Base-by-base conservation (phyloP, 1,140 invertebrate genomes). In the Calephelis virginiensis region DNA sequence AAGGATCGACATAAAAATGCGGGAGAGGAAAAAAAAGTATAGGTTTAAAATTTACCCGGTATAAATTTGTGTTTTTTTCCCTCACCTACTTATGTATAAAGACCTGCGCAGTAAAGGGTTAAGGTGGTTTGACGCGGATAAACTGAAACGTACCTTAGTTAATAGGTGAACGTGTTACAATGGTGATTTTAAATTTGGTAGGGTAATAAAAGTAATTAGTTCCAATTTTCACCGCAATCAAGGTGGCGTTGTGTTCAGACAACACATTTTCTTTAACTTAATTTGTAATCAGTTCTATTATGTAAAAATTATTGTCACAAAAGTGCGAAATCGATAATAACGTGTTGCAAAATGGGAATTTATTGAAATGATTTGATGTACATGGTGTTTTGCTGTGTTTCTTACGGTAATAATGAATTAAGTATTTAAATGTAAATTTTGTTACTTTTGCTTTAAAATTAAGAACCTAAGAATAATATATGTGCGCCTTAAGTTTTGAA, bases 51-150 rank as follows among this genome's bases (percentile, higher is more conserved):
- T 91, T 92, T 92, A 76, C 89, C 90, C 89, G 90, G 90, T 88
- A 92, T 91, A 91, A 90, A 89, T 90, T 90, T 86, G 86, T 90
- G 87, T 92, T 92, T 92, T 92, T 91, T 91, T 90, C 84, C 78
- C 77, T 80, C 75, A 79, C 78, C 85, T 87, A 86, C 87, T 90
- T 87, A 86, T 89, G 85, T 90, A 88, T 88, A 82, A 70, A 63
- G 83, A 78, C 87, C 87, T 90, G 87, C 87, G 87, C 87, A 90
- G 82, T 90, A 88, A 90, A 90, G 87, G 87, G 87, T 88, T 87
- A 83, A 88, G 73, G 49, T 66, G 37, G 47, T 71, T 59, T 66
- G 68, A 81, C 13, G 37, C 81, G 71, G 14, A 68, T 28, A 45
- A 78, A 63, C 73, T 71, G 5, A 63, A 63, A 64, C 65, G 53